Conservation (phyloP, 2,113 vertebrate genomes). For the Tapirus terrestris region DNA sequence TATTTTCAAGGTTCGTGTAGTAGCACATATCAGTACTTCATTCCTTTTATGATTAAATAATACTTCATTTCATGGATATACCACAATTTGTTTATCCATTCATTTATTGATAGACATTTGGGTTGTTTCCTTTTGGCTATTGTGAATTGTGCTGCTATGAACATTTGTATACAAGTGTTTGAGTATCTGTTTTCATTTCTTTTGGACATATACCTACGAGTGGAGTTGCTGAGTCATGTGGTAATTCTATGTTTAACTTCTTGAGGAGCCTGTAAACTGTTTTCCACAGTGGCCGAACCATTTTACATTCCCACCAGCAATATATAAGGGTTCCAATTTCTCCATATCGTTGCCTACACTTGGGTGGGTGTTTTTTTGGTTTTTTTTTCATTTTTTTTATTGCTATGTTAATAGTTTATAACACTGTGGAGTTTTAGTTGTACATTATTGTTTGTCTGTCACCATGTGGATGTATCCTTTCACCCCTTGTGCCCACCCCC, state of each 20-base stretch:
- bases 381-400: neutral
- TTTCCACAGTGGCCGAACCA: neutral
- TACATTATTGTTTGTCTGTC: no score
- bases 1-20: neutral
- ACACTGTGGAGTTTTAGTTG: no score
- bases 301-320: neutral
- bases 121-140: neutral
- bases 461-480: no score
- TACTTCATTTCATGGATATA: neutral
- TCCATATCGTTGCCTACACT: neutral
- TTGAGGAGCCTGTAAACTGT: neutral
- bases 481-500: no score
- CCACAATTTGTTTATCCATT: neutral
- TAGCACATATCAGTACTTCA: neutral
- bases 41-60: neutral
- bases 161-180: neutral
- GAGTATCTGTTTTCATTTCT: neutral
- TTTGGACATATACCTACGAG: neutral
- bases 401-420: no score
- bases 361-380: neutral
- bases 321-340: neutral
- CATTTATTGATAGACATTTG: neutral
- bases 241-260: neutral
- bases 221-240: neutral
- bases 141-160: neutral